These are phyloP conservation scores for Aspidiotus rigidus DNA, from an alignment of 2,888 invertebrate species.

Conservation along the genomic window DNA sequence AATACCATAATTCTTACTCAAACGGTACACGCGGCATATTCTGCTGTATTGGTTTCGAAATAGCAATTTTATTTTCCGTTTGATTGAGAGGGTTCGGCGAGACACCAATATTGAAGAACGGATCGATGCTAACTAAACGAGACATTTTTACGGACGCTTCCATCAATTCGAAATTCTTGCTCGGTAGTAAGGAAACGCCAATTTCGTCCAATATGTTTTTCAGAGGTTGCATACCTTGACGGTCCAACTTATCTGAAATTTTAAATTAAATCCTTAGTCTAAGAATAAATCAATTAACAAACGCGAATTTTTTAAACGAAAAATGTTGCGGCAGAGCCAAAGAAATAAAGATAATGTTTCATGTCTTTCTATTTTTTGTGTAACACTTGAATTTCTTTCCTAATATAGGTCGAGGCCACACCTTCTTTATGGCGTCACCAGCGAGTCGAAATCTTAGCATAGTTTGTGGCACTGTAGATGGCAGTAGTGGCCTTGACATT, in stretches of 20 bases:
- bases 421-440: too few relatives aligned
- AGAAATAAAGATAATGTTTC: neutral
- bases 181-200: neutral
- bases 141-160: neutral
- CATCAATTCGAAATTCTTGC: slow-evolving; percentile 2
- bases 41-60: neutral
- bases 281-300: too few relatives aligned
- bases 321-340: neutral
- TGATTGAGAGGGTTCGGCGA: slow-evolving; percentile 6
- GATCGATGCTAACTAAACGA: neutral
- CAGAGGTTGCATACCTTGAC: neutral
- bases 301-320: neutral
- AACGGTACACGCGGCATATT: neutral
- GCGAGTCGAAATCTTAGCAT: too few relatives aligned
- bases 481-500: too few relatives aligned
- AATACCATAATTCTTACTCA: too few relatives aligned
- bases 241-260: neutral
- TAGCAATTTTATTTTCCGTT: slow-evolving; percentile 1
- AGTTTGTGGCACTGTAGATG: too few relatives aligned
- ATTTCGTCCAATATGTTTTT: neutral
- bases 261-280: too few relatives aligned
- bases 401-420: too few relatives aligned
- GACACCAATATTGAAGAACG: neutral
- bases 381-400: neutral
- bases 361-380: neutral